Base-by-base conservation (phyloP, 1,140 invertebrate species). In the Micrasema longulum region DNA sequence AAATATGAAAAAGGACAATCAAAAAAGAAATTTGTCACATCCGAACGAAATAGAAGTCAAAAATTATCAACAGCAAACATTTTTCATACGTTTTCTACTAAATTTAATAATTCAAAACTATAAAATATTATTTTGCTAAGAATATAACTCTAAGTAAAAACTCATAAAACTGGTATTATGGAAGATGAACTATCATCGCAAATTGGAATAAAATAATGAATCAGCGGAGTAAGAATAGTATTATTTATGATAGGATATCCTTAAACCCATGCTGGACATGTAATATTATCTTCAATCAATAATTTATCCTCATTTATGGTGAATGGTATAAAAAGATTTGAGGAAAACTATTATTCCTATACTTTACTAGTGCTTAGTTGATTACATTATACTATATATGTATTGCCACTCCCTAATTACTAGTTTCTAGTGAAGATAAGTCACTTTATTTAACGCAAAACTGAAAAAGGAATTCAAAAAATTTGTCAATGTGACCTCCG, bases 61-160 rank as follows among this genome's bases (percentile, higher is more conserved):
- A 45, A 45, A 45, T n/a, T 12, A 12, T 20, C 23, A 53, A 53
- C 50, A 53, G 50, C 50, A 53, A 53, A 53, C 50, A 53, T 53
- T 53, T 35, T 2, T 22, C 23, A 53, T 53, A 53, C 11, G 20
- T 26, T 53, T 22, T 53, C 50, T 53, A 53, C 23, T 53, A 53
- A 48, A 53, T 53, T 18, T 53, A 23, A 53, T 53, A 53, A 53
- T 22, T 53, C 50, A 31, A 53, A 53, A 6, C n/a, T n/a, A n/a
- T n/a, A 53, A 53, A 53, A 31, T 26, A 53, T 53, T 10, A 53
- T 16, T 35, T n/a, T 26, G 12, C 16, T 53, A 53, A 26, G 50
- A 7, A 53, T 23, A 23, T 53, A 53, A 53, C 20, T 53, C 23
- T 53, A 53, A 35, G 23, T 53, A 53, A 53, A 26, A 22, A 35